Percentiles rank a stretch among this genome's conserved stretches.
Evolutionary conservation across 2,888 invertebrate species (phyloP).

Genomic region (Eupithecia subfuscata): DNA sequence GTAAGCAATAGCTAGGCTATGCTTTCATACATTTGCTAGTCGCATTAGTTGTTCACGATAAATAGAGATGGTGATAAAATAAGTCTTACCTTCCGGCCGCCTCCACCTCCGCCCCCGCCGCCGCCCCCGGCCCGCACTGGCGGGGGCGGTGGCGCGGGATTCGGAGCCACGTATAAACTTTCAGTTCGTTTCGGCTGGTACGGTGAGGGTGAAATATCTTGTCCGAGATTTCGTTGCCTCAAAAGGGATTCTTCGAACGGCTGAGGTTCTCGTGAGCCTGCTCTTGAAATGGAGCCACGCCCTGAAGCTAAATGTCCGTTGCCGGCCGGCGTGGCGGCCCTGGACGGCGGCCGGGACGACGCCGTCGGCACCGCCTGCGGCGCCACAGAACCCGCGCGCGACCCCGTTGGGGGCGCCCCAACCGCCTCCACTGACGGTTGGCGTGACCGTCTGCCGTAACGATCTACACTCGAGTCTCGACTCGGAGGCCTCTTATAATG

Average conservation of each 20-base stretch:
- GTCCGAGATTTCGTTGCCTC: slow-evolving; percentile 91
- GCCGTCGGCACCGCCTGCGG: slow-evolving; percentile 88
- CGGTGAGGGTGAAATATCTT: slow-evolving; percentile 94
- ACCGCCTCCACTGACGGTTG: slow-evolving; percentile 91
- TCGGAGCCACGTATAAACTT: slow-evolving; percentile 89
- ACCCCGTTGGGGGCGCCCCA: slow-evolving; percentile 68
- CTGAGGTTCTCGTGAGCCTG: slow-evolving; percentile 78
- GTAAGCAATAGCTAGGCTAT: neutral
- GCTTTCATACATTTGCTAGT: too few species aligned
- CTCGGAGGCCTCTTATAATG: slow-evolving; percentile 97
- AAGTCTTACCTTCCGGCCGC: slow-evolving; percentile 73
- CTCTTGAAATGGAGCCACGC: slow-evolving; percentile 82
- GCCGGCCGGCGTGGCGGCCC: slow-evolving; percentile 82
- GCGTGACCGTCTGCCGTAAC: slow-evolving; percentile 90
- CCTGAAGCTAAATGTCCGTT: slow-evolving; percentile 88
- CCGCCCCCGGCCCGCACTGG: slow-evolving; percentile 74
- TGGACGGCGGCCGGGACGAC: slow-evolving; percentile 85
- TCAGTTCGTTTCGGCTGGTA: slow-evolving; percentile 96
- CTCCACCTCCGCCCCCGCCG: slow-evolving; percentile 69
- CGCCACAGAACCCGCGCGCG: slow-evolving; percentile 89
- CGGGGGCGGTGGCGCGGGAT: slow-evolving; percentile 76
- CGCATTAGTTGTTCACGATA: neutral
- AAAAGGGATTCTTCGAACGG: slow-evolving; percentile 93
- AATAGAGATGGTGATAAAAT: neutral
- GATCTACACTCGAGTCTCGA: slow-evolving; percentile 93